These are phyloP conservation scores for Podarcis lilfordi DNA, from an alignment of 2,797 vertebrate genomes.

Conservation along the genomic window DNA sequence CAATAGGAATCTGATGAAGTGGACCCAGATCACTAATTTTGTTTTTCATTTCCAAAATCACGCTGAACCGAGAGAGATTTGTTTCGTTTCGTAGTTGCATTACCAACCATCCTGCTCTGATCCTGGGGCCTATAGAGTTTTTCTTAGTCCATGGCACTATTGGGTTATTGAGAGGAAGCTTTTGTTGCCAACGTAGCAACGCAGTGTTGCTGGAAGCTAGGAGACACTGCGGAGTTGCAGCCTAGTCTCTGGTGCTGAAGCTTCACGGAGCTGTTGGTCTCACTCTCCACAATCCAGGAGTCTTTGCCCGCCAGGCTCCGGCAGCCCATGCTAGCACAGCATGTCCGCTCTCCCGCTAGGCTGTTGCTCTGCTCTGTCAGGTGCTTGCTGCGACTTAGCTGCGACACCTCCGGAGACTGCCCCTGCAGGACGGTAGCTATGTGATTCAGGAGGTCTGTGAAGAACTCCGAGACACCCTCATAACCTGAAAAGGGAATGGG, in stretches of 20 bases:
- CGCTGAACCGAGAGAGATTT: constrained; percentile 65
- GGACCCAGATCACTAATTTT: constrained; percentile 42
- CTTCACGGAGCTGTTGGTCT: constrained; percentile 81
- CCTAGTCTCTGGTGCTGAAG: constrained; percentile 93
- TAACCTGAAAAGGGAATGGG: constrained; percentile 83
- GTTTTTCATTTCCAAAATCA: constrained; percentile 61
- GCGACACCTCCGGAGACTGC: constrained; percentile 78
- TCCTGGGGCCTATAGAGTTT: constrained; percentile 56
- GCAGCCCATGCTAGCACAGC: constrained; percentile 80
- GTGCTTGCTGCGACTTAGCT: constrained; percentile 72
- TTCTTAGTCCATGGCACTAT: constrained; percentile 64
- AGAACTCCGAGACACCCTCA: constrained; percentile 95
- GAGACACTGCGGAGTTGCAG: constrained; percentile 91
- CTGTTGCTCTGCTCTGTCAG: constrained; percentile 74
- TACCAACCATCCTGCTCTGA: constrained; percentile 54
- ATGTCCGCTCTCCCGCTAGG: constrained; percentile 76
- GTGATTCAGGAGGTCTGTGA: constrained; percentile 94
- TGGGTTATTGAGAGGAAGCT: constrained; percentile 95
- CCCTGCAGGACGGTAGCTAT: constrained; percentile 90
- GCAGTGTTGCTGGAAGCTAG: constrained; percentile 99
- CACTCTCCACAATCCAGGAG: constrained; percentile 88
- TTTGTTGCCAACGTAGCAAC: constrained; percentile 95
- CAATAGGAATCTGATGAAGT: constrained; percentile 66
- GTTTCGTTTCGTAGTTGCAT: constrained; percentile 47
- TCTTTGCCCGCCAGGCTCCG: constrained; percentile 87